Evolutionary conservation across 2,113 vertebrate genomes (phyloP).

Genomic region (Glaucidium brasilianum): DNA sequence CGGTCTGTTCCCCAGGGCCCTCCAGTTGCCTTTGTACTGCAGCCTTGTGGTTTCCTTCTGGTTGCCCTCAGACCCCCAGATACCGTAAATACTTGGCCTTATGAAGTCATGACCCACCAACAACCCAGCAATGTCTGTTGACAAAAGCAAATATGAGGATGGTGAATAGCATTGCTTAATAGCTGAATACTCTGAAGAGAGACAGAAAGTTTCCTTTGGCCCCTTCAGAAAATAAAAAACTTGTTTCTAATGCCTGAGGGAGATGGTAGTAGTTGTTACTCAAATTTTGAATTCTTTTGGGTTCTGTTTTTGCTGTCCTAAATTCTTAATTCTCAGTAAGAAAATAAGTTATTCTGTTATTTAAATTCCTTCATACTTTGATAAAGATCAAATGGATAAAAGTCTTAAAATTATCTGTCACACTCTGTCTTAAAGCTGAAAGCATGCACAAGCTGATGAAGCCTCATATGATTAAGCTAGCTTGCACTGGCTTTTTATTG

Average conservation of each 20-base stretch:
- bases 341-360: not conserved
- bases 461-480: not conserved
- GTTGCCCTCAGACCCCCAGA: not conserved
- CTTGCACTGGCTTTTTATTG: not conserved
- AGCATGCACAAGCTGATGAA: not conserved
- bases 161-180: not conserved
- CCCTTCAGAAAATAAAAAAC: not conserved
- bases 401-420: not conserved
- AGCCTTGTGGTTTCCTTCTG: slow-evolving; percentile 28
- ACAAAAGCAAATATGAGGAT: not conserved
- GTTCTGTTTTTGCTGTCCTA: not conserved
- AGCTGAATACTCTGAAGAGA: not conserved
- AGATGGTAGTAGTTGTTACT: not conserved
- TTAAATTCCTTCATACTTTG: not conserved
- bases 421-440: not conserved
- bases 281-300: not conserved
- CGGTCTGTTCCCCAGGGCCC: not conserved
- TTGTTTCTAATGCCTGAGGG: not conserved
- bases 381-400: not conserved
- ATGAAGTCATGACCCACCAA: not conserved
- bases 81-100: slow-evolving; percentile 26
- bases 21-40: not conserved
- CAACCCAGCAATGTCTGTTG: not conserved
- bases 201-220: not conserved
- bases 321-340: not conserved